phyloP scores from a whole-genome alignment of 2,888 invertebrate species.

The Hartigia nigra region DNA sequence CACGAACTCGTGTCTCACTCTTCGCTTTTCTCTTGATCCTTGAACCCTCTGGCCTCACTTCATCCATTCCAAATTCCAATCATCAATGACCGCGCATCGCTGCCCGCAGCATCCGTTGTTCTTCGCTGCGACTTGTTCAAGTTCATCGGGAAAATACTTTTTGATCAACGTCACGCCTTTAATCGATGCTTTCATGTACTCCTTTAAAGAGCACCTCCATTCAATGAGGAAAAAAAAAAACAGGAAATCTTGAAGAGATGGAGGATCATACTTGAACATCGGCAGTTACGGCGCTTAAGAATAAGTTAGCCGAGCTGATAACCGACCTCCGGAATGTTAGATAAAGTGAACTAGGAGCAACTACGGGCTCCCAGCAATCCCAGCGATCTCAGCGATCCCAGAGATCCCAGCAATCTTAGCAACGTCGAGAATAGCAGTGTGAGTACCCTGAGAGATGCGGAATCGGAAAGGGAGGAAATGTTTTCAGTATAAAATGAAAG shows the following conservation, averaged over 20 bases:
- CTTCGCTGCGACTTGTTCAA: not conserved
- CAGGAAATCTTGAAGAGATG: not conserved
- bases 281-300: conserved; percentile 30
- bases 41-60: not conserved
- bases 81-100: not conserved
- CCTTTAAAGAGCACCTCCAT: not conserved
- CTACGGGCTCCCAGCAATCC: conserved; percentile 22
- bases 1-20: not conserved
- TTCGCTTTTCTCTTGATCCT: not conserved
- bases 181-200: too few species aligned
- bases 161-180: not conserved
- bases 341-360: conserved; percentile 54
- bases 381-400: conserved; percentile 20
- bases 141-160: not conserved
- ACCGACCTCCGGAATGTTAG: conserved; percentile 60
- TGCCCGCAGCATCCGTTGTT: not conserved
- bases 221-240: not conserved
- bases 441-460: not conserved
- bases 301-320: conserved; percentile 53
- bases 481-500: not conserved
- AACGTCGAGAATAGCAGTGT: conserved; percentile 33
- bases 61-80: too few species aligned
- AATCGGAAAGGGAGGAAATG: not conserved
- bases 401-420: conserved; percentile 13
- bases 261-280: not conserved